These are phyloP conservation scores for Hypanus sabinus DNA, from an alignment of 2,113 vertebrate genomes.

Conservation along the genomic window DNA sequence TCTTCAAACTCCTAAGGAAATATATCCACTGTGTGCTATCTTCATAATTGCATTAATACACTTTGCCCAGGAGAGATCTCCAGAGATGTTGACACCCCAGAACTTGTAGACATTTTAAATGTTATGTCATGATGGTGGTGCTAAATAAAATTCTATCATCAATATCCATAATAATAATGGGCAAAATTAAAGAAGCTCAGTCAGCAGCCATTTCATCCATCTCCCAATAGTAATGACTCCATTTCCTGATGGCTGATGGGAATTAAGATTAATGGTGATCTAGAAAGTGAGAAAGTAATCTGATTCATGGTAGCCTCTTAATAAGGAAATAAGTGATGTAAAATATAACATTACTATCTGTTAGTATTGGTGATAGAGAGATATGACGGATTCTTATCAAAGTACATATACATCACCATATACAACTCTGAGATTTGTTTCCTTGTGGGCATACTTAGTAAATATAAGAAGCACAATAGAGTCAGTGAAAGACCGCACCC, in stretches of 20 bases:
- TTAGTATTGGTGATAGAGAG: neutral
- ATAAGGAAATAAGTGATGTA: neutral
- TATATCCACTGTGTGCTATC: no score
- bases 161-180: neutral
- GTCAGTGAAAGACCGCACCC: no score
- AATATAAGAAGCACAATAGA: no score
- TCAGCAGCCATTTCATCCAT: neutral
- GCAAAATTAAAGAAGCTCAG: neutral
- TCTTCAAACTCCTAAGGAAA: no score
- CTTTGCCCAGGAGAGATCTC: no score
- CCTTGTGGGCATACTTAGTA: no score
- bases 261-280: neutral
- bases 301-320: neutral
- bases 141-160: neutral
- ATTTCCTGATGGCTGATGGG: neutral
- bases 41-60: no score
- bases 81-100: no score
- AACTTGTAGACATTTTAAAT: neutral
- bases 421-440: no score
- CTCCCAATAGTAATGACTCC: neutral
- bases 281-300: neutral
- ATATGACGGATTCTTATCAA: neutral
- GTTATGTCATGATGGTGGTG: neutral
- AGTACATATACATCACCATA: no score
- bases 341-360: neutral